These are phyloP conservation scores for Cistogaster globosa DNA, from an alignment of 2,888 invertebrate genomes.

Conservation along the genomic window DNA sequence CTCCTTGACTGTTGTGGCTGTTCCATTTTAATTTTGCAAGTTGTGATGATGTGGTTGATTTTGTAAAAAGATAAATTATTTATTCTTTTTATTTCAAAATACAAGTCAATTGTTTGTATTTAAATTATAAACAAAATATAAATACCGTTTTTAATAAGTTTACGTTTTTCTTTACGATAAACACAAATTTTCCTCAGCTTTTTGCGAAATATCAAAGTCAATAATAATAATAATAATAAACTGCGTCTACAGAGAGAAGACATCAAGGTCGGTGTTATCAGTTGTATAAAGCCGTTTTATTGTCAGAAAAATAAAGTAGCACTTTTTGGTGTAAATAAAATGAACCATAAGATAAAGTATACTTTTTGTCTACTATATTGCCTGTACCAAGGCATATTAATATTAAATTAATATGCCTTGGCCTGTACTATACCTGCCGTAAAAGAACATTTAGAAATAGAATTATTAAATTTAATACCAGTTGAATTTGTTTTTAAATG, in stretches of 20 bases:
- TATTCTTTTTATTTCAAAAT: not conserved
- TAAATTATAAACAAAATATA: conserved; percentile 29
- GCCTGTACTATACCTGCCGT: too few species aligned
- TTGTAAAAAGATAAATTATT: conserved; percentile 26
- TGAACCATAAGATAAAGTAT: too few species aligned
- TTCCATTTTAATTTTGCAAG: conserved; percentile 64
- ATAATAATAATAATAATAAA: not conserved
- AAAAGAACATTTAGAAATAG: too few species aligned
- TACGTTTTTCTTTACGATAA: not conserved
- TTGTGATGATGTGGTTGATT: conserved; percentile 53
- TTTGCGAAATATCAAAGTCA: conserved; percentile 11
- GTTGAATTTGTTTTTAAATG: too few species aligned
- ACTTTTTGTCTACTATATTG: too few species aligned
- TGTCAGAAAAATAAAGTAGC: too few species aligned
- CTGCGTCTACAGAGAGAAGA: not conserved
- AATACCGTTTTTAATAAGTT: conserved; percentile 34
- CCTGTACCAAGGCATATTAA: too few species aligned
- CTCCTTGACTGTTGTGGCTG: conserved; percentile 53
- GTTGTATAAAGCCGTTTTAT: not conserved
- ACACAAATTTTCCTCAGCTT: not conserved
- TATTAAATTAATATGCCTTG: too few species aligned
- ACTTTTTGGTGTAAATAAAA: too few species aligned
- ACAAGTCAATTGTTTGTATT: conserved; percentile 26
- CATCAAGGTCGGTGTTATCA: not conserved
- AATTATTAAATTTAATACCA: too few species aligned